These are phyloP conservation scores for Andrena dorsata DNA, from an alignment of 2,888 invertebrate genomes.

Conservation along the genomic window DNA sequence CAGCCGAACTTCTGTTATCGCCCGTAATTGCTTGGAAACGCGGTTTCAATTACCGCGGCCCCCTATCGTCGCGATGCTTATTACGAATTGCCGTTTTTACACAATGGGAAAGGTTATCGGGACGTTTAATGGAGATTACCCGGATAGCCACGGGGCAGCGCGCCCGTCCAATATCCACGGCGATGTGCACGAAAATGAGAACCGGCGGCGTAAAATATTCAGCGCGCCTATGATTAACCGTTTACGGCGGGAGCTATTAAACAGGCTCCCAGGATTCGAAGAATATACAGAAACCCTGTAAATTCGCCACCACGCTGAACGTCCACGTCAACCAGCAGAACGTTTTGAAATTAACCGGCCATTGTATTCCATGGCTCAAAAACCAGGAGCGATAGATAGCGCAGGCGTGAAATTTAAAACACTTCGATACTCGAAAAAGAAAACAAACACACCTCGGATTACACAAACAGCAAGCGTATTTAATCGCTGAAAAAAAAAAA, in stretches of 20 bases:
- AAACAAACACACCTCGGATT: neutral
- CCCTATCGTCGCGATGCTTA: conserved; percentile 3
- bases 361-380: neutral
- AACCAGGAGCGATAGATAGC: neutral
- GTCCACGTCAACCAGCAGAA: neutral
- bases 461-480: conserved; percentile 4
- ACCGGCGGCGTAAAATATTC: conserved; percentile 6
- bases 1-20: conserved; percentile 25
- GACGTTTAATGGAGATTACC: conserved; percentile 15
- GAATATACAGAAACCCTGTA: conserved; percentile 1
- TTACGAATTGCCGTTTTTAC: conserved; percentile 13
- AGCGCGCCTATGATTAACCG: conserved; percentile 11
- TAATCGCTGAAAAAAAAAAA: conserved; percentile 23
- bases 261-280: neutral
- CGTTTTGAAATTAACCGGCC: conserved; percentile 15
- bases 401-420: conserved; percentile 1
- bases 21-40: conserved; percentile 9
- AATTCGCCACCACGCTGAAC: neutral
- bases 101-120: neutral
- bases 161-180: neutral
- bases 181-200: neutral
- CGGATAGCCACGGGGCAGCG: neutral
- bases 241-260: neutral
- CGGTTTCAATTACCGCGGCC: conserved; percentile 9
- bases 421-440: neutral